Percentiles rank a stretch among this genome's conserved stretches.
These are phyloP conservation scores for Melanargia galathea DNA, from an alignment of 2,888 invertebrate species.

Conservation along the genomic window DNA sequence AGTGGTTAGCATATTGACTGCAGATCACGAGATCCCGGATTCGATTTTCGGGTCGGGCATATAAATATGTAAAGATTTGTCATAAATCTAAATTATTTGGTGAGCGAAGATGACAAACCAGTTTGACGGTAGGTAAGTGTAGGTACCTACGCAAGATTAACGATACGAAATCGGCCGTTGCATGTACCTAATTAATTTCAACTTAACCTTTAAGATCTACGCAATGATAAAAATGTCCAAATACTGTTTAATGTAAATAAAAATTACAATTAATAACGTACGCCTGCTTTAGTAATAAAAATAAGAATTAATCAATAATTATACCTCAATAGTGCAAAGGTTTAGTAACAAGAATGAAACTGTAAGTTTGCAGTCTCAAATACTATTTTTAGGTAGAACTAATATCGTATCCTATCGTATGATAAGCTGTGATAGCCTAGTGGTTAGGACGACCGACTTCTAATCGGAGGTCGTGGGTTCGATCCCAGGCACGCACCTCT, in stretches of 20 bases:
- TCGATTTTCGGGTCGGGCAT: too few relatives aligned
- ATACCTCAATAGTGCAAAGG: neutral
- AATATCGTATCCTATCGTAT: too few relatives aligned
- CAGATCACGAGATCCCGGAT: too few relatives aligned
- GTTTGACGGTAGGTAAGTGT: neutral
- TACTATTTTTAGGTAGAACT: too few relatives aligned
- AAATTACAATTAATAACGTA: conserved; percentile 14
- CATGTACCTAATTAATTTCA: conserved; percentile 15
- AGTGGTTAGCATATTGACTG: too few relatives aligned
- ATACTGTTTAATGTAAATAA: conserved; percentile 4
- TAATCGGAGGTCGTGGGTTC: too few relatives aligned
- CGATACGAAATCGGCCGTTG: neutral
- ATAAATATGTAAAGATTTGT: too few relatives aligned
- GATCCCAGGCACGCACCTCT: too few relatives aligned
- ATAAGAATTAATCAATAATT: neutral
- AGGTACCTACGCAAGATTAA: neutral
- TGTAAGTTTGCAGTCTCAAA: too few relatives aligned
- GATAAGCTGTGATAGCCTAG: too few relatives aligned
- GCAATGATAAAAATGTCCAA: conserved; percentile 10
- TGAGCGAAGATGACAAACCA: neutral
- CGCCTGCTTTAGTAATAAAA: neutral
- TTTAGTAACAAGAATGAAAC: too few relatives aligned
- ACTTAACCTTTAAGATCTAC: conserved; percentile 13
- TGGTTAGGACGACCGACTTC: too few relatives aligned
- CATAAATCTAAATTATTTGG: neutral